Percentiles rank a stretch among this genome's conserved stretches.
phyloP scores from a whole-genome alignment of 53 echinoderm and acorn worm species.

The Echinarachnius parma region DNA sequence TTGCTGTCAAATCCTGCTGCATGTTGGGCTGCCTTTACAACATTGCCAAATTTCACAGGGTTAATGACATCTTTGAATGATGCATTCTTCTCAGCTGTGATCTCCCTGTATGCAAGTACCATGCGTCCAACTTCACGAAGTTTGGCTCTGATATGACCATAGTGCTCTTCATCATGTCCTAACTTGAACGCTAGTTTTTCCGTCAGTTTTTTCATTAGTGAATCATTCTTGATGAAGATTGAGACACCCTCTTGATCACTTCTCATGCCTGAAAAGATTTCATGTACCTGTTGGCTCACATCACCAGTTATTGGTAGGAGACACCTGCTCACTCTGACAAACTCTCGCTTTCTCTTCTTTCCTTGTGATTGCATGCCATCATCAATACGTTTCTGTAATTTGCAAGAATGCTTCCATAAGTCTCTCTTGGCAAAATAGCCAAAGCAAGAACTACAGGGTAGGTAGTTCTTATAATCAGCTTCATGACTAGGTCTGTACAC shows the following conservation, averaged over 20 bases:
- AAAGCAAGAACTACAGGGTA: slow-evolving; percentile 54
- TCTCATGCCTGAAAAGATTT: slow-evolving; percentile 38
- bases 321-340: slow-evolving; percentile 26
- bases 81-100: slow-evolving; percentile 40
- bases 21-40: slow-evolving; percentile 20
- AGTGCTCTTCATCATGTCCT: slow-evolving; percentile 57
- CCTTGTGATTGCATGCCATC: slow-evolving; percentile 7
- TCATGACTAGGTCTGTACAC: slow-evolving; percentile 49
- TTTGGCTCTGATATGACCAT: slow-evolving; percentile 28
- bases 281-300: slow-evolving; percentile 17
- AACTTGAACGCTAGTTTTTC: slow-evolving; percentile 45
- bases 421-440: slow-evolving; percentile 59
- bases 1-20: slow-evolving; percentile 38
- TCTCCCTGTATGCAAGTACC: slow-evolving; percentile 29
- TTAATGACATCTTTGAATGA: slow-evolving; percentile 38
- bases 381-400: not conserved
- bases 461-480: slow-evolving; percentile 40
- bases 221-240: slow-evolving; percentile 38
- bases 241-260: slow-evolving; percentile 41
- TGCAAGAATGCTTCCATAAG: slow-evolving; percentile 62
- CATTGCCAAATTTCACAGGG: slow-evolving; percentile 33
- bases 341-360: slow-evolving; percentile 35
- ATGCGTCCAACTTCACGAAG: slow-evolving; percentile 40
- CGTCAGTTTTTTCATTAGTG: slow-evolving; percentile 25
- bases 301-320: slow-evolving; percentile 30